Conservation (phyloP, 2,888 invertebrate species). For the Hylaea fasciaria region DNA sequence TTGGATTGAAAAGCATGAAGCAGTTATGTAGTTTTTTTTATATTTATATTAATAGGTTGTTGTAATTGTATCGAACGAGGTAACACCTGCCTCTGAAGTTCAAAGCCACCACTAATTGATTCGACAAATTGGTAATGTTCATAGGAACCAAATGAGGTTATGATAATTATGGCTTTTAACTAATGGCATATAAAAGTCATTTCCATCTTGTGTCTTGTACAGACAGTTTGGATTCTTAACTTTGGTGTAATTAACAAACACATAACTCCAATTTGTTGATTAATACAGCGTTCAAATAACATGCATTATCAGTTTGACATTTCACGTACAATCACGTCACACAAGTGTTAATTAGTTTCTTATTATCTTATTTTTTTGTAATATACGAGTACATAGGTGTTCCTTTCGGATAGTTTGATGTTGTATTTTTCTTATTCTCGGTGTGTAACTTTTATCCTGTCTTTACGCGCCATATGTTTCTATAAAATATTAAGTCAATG, state of each 20-base stretch:
- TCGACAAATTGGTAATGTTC: no score
- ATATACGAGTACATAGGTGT: no score
- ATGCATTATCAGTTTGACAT: constrained; percentile 10
- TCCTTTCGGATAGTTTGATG: constrained; percentile 27
- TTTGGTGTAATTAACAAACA: constrained; percentile 13
- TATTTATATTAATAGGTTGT: no score
- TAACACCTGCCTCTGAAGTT: no score
- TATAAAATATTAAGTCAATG: neutral
- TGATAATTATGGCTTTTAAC: no score
- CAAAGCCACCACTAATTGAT: no score
- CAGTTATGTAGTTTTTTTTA: neutral
- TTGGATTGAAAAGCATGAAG: neutral
- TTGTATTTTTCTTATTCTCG: constrained; percentile 37
- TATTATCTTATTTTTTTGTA: no score
- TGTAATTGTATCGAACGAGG: no score
- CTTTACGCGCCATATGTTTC: constrained; percentile 14
- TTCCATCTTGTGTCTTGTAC: neutral
- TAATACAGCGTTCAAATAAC: constrained; percentile 9
- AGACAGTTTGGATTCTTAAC: constrained; percentile 5
- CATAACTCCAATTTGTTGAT: constrained; percentile 12
- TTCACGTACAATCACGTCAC: constrained; percentile 1
- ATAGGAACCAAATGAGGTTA: no score
- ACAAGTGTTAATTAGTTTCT: constrained; percentile 12
- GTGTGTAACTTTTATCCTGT: constrained; percentile 34
- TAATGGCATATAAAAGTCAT: no score